phyloP scores from a whole-genome alignment of 2,113 vertebrate species.

The Oreochromis tanganicae region DNA sequence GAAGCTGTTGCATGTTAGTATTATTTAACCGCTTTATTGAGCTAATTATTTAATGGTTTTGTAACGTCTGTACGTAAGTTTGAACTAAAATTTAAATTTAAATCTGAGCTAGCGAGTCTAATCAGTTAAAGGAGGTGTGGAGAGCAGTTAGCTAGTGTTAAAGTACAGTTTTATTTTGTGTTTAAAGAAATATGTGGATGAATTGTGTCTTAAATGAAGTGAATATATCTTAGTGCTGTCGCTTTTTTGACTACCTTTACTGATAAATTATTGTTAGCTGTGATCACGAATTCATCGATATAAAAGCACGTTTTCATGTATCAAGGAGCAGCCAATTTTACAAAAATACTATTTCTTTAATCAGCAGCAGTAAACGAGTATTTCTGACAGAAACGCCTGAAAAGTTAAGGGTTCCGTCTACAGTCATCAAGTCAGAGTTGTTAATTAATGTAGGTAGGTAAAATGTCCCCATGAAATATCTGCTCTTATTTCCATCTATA shows the following conservation, averaged over 20 bases:
- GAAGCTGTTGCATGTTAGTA: neutral
- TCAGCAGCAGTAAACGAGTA: neutral
- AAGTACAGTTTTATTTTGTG: neutral
- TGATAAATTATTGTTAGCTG: neutral
- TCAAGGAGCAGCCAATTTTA: neutral
- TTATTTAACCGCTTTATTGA: neutral
- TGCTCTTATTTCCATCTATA: neutral
- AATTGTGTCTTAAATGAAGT: neutral
- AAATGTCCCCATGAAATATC: neutral
- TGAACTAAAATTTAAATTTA: fast-evolving
- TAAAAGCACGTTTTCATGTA: neutral
- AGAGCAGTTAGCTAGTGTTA: neutral
- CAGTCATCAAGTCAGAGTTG: neutral
- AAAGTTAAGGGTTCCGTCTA: neutral
- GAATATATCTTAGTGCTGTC: neutral
- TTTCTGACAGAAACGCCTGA: neutral
- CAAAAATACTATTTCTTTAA: neutral
- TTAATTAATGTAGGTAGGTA: neutral
- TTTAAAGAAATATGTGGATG: neutral
- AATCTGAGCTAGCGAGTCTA: neutral
- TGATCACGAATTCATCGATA: neutral
- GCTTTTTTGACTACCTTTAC: neutral
- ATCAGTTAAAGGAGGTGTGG: neutral
- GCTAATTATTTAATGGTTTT: neutral
- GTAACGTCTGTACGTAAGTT: neutral